Percentiles rank a stretch among this genome's conserved stretches.
phyloP scores from a whole-genome alignment of 2,888 invertebrate genomes.

The Phengaris alcon region DNA sequence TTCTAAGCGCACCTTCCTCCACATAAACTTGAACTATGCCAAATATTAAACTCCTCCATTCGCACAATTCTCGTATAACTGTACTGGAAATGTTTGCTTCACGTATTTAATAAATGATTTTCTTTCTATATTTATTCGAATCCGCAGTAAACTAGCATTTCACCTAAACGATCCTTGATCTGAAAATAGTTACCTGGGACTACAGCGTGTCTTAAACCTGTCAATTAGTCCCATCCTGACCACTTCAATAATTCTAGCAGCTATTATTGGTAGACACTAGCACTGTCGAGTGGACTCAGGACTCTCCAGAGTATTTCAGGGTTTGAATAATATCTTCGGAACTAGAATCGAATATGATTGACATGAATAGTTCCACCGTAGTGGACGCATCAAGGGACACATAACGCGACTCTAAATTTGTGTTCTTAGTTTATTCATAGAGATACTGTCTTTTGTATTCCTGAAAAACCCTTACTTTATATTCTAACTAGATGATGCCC shows the following conservation, averaged over 20 bases:
- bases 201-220: not conserved
- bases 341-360: conserved; percentile 4
- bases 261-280: conserved; percentile 14
- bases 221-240: not conserved
- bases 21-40: too few species aligned
- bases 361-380: not conserved
- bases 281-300: not conserved
- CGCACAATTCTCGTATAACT: too few species aligned
- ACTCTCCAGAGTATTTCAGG: conserved; percentile 11
- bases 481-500: too few species aligned
- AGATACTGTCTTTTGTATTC: too few species aligned
- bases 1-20: too few species aligned
- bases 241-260: conserved; percentile 17
- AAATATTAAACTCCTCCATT: too few species aligned
- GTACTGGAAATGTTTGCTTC: too few species aligned
- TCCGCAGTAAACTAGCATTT: not conserved
- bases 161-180: not conserved
- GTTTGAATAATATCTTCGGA: not conserved
- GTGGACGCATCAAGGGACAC: not conserved
- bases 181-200: not conserved
- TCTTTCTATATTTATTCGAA: not conserved
- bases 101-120: too few species aligned
- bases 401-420: too few species aligned
- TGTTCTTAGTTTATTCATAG: too few species aligned
- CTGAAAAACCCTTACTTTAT: too few species aligned